Evolutionary conservation across 1,140 invertebrate genomes (phyloP).

Genomic region (Delia radicum): DNA sequence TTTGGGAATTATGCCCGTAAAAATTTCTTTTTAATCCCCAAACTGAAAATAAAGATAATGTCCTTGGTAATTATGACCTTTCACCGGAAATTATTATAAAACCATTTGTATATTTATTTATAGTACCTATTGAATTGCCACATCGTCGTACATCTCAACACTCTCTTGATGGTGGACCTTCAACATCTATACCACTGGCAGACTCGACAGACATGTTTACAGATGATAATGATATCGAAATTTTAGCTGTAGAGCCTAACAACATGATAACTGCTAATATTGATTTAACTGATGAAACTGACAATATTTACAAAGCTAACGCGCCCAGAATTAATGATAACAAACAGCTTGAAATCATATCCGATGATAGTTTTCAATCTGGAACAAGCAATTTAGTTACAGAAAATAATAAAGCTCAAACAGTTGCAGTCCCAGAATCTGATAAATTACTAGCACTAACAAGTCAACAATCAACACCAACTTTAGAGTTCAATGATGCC

Average conservation of each 20-base stretch:
- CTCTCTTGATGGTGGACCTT: neutral
- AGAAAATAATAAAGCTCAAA: neutral
- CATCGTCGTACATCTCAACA: constrained; percentile 17
- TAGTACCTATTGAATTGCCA: constrained; percentile 28
- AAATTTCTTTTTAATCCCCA: too few species aligned
- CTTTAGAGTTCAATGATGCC: neutral
- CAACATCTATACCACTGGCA: neutral
- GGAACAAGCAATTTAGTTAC: neutral
- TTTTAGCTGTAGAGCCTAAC: neutral
- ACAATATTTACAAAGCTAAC: neutral
- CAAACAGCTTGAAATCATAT: neutral
- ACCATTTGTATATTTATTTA: neutral
- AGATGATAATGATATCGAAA: neutral
- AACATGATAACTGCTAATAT: neutral
- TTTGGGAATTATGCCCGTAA: too few species aligned
- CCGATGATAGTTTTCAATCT: neutral
- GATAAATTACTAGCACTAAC: neutral
- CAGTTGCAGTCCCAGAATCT: neutral
- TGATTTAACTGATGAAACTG: neutral
- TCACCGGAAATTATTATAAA: too few species aligned
- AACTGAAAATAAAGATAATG: too few species aligned
- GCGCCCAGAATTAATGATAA: neutral
- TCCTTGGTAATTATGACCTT: too few species aligned
- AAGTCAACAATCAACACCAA: neutral
- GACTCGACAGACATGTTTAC: neutral